Evolutionary conservation across 2,797 vertebrate genomes (phyloP), one percentile per base, ranked within the genome.

Genomic region (Cossypha caffra): DNA sequence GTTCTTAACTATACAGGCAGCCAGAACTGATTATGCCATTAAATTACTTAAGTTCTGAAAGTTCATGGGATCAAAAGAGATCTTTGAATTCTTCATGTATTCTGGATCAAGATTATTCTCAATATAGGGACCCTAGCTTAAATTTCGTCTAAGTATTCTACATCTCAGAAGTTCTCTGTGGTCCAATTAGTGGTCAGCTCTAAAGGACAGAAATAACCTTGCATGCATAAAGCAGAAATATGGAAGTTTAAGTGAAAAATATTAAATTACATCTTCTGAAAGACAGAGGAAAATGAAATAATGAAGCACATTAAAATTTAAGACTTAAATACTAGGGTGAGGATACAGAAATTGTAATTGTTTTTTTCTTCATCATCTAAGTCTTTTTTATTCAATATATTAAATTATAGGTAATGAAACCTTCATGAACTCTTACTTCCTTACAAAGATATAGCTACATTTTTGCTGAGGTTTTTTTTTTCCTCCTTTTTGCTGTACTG

Each of bases 51-150:
- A 58, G 3, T 35, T 5, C 13, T 72, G 62, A 13, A 82, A 57
- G 3, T n/a, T 62, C 13, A 26, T 23, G 4, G 2, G 7, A 45
- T 72, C 14, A 78, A 74, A 81, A 16, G 5, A 58, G 11, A n/a
- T 2, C 2, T 62, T 75, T 38, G 3, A 9, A 48, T 61, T 72
- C 13, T 5, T 1, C 29, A 11, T 13, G 2, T 42, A 25, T 40
- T 69, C 33, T 25, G 31, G 47, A 59, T 18, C 8, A 21, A 59
- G 4, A 1, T 6, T 55, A 10, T 74, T 71, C 40, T 26, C 5
- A 71, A 5, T 63, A 66, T 48, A 73, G 10, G 1, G 5, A 54
- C 5, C 2, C 2, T 21, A 26, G 2, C 1, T 62, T 37, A 78
- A 45, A 50, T 51, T 63, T 57, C 42, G 23, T 24, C 6, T 16